Percentiles rank a stretch among this genome's conserved stretches.
phyloP scores from a whole-genome alignment of 2,797 vertebrate genomes.

The Silurus lanzhouensis region DNA sequence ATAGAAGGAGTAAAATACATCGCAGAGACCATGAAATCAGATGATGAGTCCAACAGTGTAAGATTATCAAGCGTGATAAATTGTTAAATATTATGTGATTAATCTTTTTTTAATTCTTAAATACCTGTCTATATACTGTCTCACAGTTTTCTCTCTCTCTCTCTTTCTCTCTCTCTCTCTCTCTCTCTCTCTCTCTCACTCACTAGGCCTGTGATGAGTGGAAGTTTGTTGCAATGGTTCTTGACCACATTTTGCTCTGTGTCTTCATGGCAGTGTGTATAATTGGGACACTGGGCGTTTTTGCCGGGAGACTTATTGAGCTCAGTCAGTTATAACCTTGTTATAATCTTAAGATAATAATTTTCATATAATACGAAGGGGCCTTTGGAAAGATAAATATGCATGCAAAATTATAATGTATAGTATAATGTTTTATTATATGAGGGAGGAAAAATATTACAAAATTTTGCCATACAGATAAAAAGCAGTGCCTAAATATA shows the following conservation, averaged over 20 bases:
- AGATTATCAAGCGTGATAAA: conserved; percentile 57
- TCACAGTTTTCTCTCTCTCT: not conserved
- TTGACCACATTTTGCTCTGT: conserved; percentile 93
- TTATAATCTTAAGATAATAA: not conserved
- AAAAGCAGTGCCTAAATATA: not conserved
- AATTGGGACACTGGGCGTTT: conserved; percentile 88
- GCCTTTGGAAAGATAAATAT: not conserved
- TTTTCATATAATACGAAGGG: not conserved
- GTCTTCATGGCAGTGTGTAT: conserved; percentile 95
- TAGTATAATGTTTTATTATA: not conserved
- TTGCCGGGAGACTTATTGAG: conserved; percentile 92
- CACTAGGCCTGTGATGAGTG: conserved; percentile 82
- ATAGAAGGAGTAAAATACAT: conserved; percentile 96
- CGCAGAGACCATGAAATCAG: conserved; percentile 93
- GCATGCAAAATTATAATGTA: not conserved
- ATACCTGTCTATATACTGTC: not conserved
- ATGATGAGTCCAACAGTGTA: conserved; percentile 92
- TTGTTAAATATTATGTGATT: not conserved
- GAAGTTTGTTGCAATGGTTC: conserved; percentile 97
- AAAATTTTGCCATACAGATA: not conserved
- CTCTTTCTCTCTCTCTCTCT: not conserved
- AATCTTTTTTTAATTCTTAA: not conserved
- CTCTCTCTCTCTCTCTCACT: conserved; percentile 46
- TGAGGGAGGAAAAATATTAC: not conserved
- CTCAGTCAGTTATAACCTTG: conserved; percentile 80